Conservation (phyloP, 2,888 invertebrate genomes). For the Stenotaenia linearis region DNA sequence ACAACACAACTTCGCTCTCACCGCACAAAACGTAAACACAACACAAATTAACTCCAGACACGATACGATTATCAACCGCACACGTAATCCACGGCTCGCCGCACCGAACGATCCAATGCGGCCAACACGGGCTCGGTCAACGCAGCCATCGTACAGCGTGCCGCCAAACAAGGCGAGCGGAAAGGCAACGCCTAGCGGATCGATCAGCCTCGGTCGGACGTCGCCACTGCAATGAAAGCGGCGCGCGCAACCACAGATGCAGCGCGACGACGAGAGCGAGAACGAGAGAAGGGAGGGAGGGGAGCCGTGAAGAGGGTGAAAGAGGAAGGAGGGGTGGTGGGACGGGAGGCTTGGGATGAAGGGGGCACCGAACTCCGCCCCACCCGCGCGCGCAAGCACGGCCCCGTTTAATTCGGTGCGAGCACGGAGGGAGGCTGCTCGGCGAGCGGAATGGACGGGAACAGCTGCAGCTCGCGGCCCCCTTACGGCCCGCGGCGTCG, state of each 20-base stretch:
- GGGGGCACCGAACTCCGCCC: not conserved
- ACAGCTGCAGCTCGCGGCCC: not conserved
- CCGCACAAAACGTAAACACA: not conserved
- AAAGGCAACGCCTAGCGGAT: not conserved
- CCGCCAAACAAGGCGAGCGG: not conserved
- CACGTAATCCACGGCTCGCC: not conserved
- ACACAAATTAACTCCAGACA: not conserved
- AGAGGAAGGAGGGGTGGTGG: not conserved
- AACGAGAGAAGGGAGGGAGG: not conserved
- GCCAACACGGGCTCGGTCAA: not conserved
- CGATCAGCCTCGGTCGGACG: not conserved
- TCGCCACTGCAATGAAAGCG: not conserved
- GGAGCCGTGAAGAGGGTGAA: not conserved
- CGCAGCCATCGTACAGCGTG: not conserved
- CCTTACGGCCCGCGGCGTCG: not conserved
- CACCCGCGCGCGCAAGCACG: not conserved
- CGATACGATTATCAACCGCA: not conserved
- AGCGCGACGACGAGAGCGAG: not conserved
- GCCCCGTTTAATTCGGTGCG: not conserved
- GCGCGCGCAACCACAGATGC: not conserved
- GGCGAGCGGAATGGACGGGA: not conserved
- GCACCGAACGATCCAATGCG: not conserved
- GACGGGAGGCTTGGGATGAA: not conserved
- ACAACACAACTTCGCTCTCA: too few species aligned
- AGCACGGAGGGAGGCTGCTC: not conserved